Percentiles rank a stretch among this genome's conserved stretches.
Conservation (phyloP, 1,140 invertebrate genomes). For the Bombus confusus region DNA sequence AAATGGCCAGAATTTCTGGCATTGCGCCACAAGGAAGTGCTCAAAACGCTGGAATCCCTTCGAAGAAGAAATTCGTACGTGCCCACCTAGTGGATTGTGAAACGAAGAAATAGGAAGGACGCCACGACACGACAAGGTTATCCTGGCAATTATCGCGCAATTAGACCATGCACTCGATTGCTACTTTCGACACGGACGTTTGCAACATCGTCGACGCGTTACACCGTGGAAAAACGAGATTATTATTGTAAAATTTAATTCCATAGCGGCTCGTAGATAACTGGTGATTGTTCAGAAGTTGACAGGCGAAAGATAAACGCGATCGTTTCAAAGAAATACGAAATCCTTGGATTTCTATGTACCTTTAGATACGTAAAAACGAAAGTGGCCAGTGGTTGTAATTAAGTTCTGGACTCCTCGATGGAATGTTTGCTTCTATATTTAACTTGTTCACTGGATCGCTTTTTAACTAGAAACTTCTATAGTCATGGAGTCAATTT, state of each 20-base stretch:
- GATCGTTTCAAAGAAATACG: neutral
- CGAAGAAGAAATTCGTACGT: neutral
- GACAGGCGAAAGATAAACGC: neutral
- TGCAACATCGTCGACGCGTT: constrained; percentile 34
- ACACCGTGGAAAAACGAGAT: neutral
- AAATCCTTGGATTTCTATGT: constrained; percentile 9
- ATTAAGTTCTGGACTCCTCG: neutral
- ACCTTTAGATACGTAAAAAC: neutral
- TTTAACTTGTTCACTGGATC: neutral
- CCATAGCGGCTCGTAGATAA: too few relatives aligned
- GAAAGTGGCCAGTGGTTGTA: neutral
- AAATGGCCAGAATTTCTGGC: neutral
- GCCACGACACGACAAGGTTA: constrained; percentile 36
- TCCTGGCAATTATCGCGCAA: constrained; percentile 49
- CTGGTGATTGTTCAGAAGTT: neutral
- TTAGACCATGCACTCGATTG: constrained; percentile 55
- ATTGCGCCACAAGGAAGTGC: neutral
- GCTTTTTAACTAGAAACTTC: neutral
- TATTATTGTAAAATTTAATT: constrained; percentile 32
- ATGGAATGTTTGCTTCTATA: neutral
- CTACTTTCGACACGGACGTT: constrained; percentile 40
- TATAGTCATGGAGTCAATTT: neutral
- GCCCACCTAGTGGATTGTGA: constrained; percentile 25
- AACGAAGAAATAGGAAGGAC: constrained; percentile 45
- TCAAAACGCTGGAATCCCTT: neutral